Evolutionary conservation across 23 tunicate species (phyloP).

Genomic region (Styela clava): DNA sequence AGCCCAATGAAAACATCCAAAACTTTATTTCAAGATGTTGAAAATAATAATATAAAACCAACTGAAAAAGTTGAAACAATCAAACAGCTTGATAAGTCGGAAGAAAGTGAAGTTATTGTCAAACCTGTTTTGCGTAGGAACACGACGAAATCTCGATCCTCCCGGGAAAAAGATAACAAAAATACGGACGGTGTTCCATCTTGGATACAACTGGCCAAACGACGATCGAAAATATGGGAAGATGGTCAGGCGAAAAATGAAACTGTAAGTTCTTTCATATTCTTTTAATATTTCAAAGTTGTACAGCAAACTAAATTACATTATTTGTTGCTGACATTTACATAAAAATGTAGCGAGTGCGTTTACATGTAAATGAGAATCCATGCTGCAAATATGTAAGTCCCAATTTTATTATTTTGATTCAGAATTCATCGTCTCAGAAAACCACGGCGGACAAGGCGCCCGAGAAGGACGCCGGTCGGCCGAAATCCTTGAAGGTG

Average conservation of each 20-base stretch:
- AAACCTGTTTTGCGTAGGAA: neutral
- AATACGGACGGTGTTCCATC: slow-evolving; percentile 6
- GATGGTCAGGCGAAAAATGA: neutral
- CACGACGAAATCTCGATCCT: neutral
- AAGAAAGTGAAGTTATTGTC: neutral
- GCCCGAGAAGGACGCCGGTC: neutral
- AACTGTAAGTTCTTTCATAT: neutral
- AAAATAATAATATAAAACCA: neutral
- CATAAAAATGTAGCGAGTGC: too few relatives aligned
- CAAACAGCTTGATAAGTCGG: neutral
- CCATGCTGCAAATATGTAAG: too few relatives aligned
- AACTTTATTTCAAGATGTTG: neutral
- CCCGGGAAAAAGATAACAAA: neutral
- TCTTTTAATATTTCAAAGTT: too few relatives aligned
- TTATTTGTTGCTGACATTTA: too few relatives aligned
- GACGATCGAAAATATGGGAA: slow-evolving; percentile 49
- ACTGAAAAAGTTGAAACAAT: neutral
- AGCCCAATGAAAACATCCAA: neutral
- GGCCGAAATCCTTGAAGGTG: neutral
- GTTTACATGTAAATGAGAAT: too few relatives aligned
- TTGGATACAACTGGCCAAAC: slow-evolving; percentile 49
- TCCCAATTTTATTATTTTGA: too few relatives aligned
- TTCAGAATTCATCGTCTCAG: neutral
- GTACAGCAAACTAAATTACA: too few relatives aligned
- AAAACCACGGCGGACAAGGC: neutral